Evolutionary conservation across 2,113 vertebrate genomes (phyloP), one percentile per base, ranked within the genome.

Genomic region (Opisthocomus hoazin): DNA sequence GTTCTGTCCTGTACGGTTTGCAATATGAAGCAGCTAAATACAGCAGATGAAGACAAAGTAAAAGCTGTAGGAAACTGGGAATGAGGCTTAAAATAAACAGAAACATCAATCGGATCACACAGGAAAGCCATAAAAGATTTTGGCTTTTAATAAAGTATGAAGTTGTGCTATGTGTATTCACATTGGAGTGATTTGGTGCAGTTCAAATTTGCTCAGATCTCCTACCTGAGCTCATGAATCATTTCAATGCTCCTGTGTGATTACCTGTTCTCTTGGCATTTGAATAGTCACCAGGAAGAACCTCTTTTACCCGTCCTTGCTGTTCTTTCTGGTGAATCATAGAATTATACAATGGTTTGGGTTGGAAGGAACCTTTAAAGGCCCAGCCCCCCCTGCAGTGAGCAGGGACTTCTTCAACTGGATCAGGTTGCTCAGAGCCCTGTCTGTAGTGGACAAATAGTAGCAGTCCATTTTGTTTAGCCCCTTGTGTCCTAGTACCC

Each of bases 191-290:
- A 82, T 39, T 80, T 94, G 92, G 46, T 10, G 2, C 76, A 71
- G 61, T 92, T 94, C 56, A 69, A 2, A 75, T 89, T 94, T 91
- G 39, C 80, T 93, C n/a, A 82, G 54, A 75, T 93, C 60, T 89
- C 24, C 58, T 94, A 2, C 65, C 90, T 60, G 22, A 92, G 61
- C 65, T 93, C 45, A 84, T 93, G 65, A 53, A 76, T 93, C 84
- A 95, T 89, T 84, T 53, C 94, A 92, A 76, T 87, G n/a, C 32
- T 93, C 15, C 51, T 91, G 36, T 60, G 82, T 89, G 76, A 84
- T 94, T 92, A 76, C 43, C 27, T 88, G 5, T 92, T 89, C 73
- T 89, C 56, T 60, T 87, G 53, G 24, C 5, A 1, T 92, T 84
- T 94, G 60, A 84, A 45, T 53, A 90, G 65, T 76, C 76, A 73